These are phyloP conservation scores for Magallana gigas DNA, from an alignment of 1,140 invertebrate species.

Conservation along the genomic window DNA sequence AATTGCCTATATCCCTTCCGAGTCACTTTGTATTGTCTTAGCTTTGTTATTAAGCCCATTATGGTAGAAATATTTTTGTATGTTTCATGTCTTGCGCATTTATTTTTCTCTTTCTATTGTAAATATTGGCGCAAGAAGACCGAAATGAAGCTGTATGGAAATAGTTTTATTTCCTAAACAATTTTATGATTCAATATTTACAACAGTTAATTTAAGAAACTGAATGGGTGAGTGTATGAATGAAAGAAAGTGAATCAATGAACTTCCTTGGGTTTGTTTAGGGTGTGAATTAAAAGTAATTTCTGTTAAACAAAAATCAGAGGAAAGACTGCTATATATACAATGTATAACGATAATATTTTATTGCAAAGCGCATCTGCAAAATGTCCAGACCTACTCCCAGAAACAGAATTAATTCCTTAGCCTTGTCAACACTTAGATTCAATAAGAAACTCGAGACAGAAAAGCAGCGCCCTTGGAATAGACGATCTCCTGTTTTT, in stretches of 20 bases:
- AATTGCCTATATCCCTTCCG: too few species aligned
- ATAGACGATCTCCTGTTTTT: constrained; percentile 7
- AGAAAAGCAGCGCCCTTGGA: constrained; percentile 3
- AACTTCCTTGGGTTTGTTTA: too few species aligned
- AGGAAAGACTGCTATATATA: constrained; percentile 6
- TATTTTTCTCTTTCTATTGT: too few species aligned
- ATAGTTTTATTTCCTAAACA: too few species aligned
- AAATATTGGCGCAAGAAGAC: too few species aligned
- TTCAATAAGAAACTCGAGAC: constrained; percentile 26
- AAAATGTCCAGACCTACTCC: background rate
- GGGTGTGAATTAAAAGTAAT: background rate
- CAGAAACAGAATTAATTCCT: background rate
- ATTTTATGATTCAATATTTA: background rate
- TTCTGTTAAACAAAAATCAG: constrained; percentile 7
- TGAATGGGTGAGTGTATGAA: background rate
- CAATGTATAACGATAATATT: background rate
- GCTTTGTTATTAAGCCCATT: too few species aligned
- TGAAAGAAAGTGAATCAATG: background rate
- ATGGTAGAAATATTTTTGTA: too few species aligned
- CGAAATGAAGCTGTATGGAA: too few species aligned
- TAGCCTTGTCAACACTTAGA: constrained; percentile 10
- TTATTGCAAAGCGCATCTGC: constrained; percentile 19
- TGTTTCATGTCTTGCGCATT: too few species aligned
- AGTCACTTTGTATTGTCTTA: too few species aligned
- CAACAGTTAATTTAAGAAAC: background rate